Conservation (phyloP, 1,140 invertebrate genomes). For the Lutraria rhynchaena region DNA sequence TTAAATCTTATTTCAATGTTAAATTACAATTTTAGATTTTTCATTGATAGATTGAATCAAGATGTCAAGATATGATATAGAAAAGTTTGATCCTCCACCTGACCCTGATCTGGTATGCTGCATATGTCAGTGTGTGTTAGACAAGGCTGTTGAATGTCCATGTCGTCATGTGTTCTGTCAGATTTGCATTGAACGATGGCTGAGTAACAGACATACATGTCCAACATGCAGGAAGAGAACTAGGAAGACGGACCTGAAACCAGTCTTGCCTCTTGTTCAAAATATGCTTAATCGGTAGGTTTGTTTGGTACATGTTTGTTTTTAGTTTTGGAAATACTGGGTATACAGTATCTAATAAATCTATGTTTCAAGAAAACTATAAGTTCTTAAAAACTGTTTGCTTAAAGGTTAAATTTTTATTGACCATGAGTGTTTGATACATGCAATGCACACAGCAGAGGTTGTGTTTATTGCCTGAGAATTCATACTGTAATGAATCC, state of each 20-base stretch:
- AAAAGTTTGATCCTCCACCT: conserved; percentile 75
- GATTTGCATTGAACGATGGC: conserved; percentile 74
- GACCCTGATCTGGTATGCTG: conserved; percentile 76
- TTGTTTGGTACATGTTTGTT: not conserved
- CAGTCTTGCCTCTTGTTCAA: conserved; percentile 75
- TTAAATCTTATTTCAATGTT: too few relatives aligned
- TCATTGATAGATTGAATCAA: too few relatives aligned
- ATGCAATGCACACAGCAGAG: too few relatives aligned
- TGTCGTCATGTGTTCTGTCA: conserved; percentile 79
- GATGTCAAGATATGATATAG: conserved; percentile 77
- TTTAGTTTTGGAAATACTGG: too few relatives aligned
- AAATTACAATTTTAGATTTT: too few relatives aligned
- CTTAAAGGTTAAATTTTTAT: not conserved
- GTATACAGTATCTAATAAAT: too few relatives aligned
- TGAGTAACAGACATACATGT: conserved; percentile 69
- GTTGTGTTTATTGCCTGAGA: too few relatives aligned
- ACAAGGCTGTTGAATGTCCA: conserved; percentile 72
- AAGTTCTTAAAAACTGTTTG: too few relatives aligned
- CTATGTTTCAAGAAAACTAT: too few relatives aligned
- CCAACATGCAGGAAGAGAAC: conserved; percentile 72
- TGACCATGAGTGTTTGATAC: too few relatives aligned
- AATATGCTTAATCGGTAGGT: conserved; percentile 76
- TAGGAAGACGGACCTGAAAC: conserved; percentile 63
- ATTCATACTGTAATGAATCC: too few relatives aligned
- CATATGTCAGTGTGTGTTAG: conserved; percentile 78